Evolutionary conservation across 2,888 invertebrate species (phyloP), one percentile per base, ranked within the genome.

Genomic region (Ischnus inquisitorius): DNA sequence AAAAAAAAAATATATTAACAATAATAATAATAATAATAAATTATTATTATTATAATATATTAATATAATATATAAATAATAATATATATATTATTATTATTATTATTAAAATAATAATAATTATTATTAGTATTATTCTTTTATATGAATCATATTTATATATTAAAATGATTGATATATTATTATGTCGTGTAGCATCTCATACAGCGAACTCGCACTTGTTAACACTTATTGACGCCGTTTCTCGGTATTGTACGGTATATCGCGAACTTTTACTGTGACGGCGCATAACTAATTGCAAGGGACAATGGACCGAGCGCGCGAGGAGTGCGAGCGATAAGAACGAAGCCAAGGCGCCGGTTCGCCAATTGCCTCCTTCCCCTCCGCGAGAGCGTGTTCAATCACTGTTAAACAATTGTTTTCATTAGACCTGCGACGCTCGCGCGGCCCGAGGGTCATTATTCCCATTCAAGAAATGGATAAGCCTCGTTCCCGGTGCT

Each of bases 351-450:
- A 77, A 69, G 84, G 78, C 81, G 81, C 69, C 78, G 65, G 43
- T 34, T 51, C n/a, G 51, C 48, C 51, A 14, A 48, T n/a, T 54
- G 14, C n/a, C 69, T 39, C 39, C 54, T 65, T 6, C 46, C 34
- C 71, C 39, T 39, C 28, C 51, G 28, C 28, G 57, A 4, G 19
- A 54, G 77, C 74, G 69, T 74, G 71, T 79, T 65, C 78, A 71
- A 79, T 84, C 78, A 79, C 79, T 84, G 84, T 75, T 79, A 65
- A 84, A 84, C 81, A 81, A 84, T 84, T 78, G 75, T 84, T 84
- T 84, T 34, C 84, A 84, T 81, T 81, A 81, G 81, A 79, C 71
- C 48, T 41, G 71, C 43, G 14, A 19, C 60, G 74, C 60, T 4
- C 60, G 54, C 60, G 54, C 4, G 5, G 34, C 34, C 34, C 34